Conservation (phyloP, 2,888 invertebrate genomes). For the Cryptocheilus praepositus region DNA sequence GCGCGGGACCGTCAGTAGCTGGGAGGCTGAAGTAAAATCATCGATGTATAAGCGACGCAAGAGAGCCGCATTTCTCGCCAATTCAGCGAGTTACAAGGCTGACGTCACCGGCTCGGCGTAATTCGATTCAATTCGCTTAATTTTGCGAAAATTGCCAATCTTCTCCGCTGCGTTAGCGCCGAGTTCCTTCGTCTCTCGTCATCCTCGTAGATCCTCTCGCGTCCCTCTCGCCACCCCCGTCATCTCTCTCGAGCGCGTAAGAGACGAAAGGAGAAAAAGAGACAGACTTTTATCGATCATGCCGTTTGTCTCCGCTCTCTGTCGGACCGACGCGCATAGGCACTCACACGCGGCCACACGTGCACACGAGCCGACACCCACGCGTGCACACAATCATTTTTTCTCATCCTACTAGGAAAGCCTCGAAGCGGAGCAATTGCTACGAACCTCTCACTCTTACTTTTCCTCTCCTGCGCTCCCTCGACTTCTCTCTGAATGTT, state of each 20-base stretch:
- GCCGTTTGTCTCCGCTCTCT: background rate
- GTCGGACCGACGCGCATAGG: background rate
- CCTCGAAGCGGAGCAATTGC: too few relatives aligned
- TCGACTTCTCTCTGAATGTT: background rate
- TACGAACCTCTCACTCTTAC: background rate
- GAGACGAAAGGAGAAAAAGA: too few relatives aligned
- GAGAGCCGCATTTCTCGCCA: constrained; percentile 67
- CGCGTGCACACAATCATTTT: too few relatives aligned
- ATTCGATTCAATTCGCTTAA: constrained; percentile 72
- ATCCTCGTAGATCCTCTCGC: constrained; percentile 35
- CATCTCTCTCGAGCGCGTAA: constrained; percentile 9
- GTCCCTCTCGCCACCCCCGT: constrained; percentile 25
- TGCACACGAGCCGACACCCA: too few relatives aligned
- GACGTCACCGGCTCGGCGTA: constrained; percentile 71
- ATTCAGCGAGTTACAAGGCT: constrained; percentile 70
- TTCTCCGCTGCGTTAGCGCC: constrained; percentile 56
- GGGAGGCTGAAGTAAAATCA: constrained; percentile 35
- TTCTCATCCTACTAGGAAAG: too few relatives aligned
- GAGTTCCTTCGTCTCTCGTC: constrained; percentile 45
- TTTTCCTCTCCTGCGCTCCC: background rate
- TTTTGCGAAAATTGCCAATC: constrained; percentile 72
- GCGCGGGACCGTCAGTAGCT: constrained; percentile 3
- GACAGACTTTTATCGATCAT: constrained; percentile 7
- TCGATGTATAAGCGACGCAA: constrained; percentile 42
- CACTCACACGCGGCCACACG: too few relatives aligned